phyloP scores from a whole-genome alignment of 2,888 invertebrate species.

The Sisyra terminalis region DNA sequence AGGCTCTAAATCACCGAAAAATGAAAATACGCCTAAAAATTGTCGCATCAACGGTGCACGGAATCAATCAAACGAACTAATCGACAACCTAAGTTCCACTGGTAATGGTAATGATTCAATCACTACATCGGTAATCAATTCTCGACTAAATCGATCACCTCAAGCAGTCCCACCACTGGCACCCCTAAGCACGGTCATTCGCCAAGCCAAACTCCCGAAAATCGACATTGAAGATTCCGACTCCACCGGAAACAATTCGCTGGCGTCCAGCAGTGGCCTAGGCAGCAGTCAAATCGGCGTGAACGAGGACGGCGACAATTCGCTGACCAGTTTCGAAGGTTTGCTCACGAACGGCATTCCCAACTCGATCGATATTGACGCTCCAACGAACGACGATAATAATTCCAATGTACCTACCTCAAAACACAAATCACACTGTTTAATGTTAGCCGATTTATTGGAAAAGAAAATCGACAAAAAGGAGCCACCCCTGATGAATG shows the following conservation, averaged over 20 bases:
- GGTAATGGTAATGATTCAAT: background rate
- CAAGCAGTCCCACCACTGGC: constrained; percentile 32
- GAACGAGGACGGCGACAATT: constrained; percentile 38
- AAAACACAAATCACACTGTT: constrained; percentile 36
- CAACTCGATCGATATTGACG: constrained; percentile 31
- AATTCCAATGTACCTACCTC: constrained; percentile 29
- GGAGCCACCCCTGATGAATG: constrained; percentile 38
- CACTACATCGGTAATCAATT: background rate
- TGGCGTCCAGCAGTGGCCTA: constrained; percentile 37
- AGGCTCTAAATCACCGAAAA: constrained; percentile 22
- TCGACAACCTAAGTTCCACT: constrained; percentile 16
- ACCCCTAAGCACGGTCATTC: constrained; percentile 22
- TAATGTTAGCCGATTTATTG: constrained; percentile 66
- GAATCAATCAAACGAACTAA: constrained; percentile 17
- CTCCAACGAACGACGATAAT: constrained; percentile 33
- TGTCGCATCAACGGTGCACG: constrained; percentile 26
- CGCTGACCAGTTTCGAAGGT: constrained; percentile 45
- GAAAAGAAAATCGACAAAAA: constrained; percentile 53
- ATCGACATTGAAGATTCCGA: constrained; percentile 29
- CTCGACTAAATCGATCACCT: constrained; percentile 13
- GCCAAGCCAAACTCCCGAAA: constrained; percentile 15
- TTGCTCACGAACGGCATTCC: constrained; percentile 39
- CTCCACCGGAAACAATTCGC: constrained; percentile 34
- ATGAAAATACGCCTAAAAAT: constrained; percentile 15
- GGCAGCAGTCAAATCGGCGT: constrained; percentile 30